Evolutionary conservation across 2,797 vertebrate species (phyloP).

Genomic region (Ciconia nigra): DNA sequence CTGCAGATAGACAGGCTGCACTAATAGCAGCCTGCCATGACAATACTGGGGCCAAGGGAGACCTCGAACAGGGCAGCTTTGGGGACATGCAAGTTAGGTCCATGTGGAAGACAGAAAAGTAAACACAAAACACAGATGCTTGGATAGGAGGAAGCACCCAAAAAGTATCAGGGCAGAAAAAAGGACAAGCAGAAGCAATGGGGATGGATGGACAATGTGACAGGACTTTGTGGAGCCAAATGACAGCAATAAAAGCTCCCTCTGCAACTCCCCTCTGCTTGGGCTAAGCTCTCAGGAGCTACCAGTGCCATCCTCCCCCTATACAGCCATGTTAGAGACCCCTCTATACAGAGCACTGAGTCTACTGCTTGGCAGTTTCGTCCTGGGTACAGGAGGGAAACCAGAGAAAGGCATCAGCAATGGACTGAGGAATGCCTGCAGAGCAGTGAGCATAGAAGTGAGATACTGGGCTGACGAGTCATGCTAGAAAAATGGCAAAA

Average conservation of each 20-base stretch:
- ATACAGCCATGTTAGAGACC: not conserved
- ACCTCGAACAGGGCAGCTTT: not conserved
- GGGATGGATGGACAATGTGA: not conserved
- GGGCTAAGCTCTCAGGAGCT: not conserved
- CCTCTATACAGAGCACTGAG: rapidly evolving
- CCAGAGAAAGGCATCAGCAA: not conserved
- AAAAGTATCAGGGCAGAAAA: not conserved
- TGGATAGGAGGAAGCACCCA: not conserved
- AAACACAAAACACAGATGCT: not conserved
- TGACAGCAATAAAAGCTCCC: not conserved
- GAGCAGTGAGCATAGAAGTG: rapidly evolving
- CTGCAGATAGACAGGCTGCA: not conserved
- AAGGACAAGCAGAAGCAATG: not conserved
- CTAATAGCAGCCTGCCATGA: not conserved
- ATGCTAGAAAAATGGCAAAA: not conserved
- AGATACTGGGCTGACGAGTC: not conserved
- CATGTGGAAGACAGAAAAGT: not conserved
- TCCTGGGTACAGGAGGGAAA: not conserved
- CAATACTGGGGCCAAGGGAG: not conserved
- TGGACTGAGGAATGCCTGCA: not conserved
- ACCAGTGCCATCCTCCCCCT: not conserved
- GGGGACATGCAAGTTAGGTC: not conserved
- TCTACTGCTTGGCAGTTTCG: not conserved
- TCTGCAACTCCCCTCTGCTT: not conserved
- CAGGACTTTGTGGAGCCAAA: not conserved